phyloP scores from a whole-genome alignment of 2,113 vertebrate species.

The Hydrolagus affinis region DNA sequence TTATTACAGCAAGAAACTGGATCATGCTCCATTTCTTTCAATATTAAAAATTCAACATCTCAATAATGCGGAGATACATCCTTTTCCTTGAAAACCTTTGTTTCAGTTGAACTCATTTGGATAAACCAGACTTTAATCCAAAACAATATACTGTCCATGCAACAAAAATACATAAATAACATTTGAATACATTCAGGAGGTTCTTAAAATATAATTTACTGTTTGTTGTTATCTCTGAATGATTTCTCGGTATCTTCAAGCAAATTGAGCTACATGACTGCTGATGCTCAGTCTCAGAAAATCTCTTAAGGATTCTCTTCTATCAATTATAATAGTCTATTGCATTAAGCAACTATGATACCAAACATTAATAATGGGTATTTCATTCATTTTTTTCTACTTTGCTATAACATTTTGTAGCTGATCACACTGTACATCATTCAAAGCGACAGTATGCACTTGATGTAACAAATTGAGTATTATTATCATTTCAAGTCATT shows the following conservation, averaged over 20 bases:
- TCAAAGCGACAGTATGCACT: conserved; percentile 23
- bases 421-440: neutral
- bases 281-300: conserved; percentile 7
- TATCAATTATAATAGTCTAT: conserved; percentile 15
- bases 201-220: conserved; percentile 25
- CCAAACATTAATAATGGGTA: conserved; percentile 16
- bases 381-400: conserved; percentile 15
- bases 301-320: neutral
- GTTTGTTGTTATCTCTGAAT: conserved; percentile 12
- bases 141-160: conserved; percentile 33
- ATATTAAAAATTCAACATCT: conserved; percentile 36
- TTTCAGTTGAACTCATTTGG: conserved; percentile 26
- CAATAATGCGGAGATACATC: conserved; percentile 33
- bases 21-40: conserved; percentile 31
- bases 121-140: conserved; percentile 24
- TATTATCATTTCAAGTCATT: conserved; percentile 25
- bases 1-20: conserved; percentile 56
- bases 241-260: conserved; percentile 11
- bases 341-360: conserved; percentile 22
- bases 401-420: conserved; percentile 26
- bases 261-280: conserved; percentile 7
- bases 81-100: conserved; percentile 17
- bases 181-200: conserved; percentile 34
- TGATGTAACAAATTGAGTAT: conserved; percentile 16
- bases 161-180: conserved; percentile 38